Conservation (phyloP, 2,888 invertebrate genomes). For the Acrobasis consociella region DNA sequence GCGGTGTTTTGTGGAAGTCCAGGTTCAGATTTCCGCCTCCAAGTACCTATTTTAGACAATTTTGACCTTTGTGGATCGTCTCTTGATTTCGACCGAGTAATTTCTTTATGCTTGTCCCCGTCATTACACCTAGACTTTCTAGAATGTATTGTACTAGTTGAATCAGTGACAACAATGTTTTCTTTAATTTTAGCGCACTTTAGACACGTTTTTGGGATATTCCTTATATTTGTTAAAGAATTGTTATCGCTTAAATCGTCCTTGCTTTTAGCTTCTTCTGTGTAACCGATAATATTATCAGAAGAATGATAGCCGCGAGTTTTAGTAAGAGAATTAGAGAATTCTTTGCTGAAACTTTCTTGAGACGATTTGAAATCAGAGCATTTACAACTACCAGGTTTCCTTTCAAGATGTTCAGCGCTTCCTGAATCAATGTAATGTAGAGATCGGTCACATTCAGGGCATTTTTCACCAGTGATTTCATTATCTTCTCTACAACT, state of each 20-base stretch:
- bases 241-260: constrained; percentile 66
- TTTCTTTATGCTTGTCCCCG: constrained; percentile 66
- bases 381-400: constrained; percentile 64
- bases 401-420: constrained; percentile 66
- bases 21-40: constrained; percentile 89
- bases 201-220: constrained; percentile 71
- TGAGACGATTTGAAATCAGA: constrained; percentile 75
- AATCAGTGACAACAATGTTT: constrained; percentile 70
- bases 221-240: constrained; percentile 59
- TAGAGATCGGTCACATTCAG: constrained; percentile 69
- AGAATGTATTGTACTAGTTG: constrained; percentile 49
- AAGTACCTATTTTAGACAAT: constrained; percentile 83
- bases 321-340: constrained; percentile 58
- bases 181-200: constrained; percentile 79
- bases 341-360: constrained; percentile 74
- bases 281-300: constrained; percentile 71
- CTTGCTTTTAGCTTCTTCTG: constrained; percentile 61
- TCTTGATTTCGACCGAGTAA: constrained; percentile 75
- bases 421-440: constrained; percentile 73
- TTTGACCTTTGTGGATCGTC: constrained; percentile 77
- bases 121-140: constrained; percentile 69
- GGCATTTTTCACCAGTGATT: constrained; percentile 60
- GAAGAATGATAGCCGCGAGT: constrained; percentile 75
- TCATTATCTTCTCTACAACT: constrained; percentile 53
- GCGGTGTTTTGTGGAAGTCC: constrained; percentile 77